phyloP scores from a whole-genome alignment of 2,888 invertebrate genomes.

The Agrochola macilenta region DNA sequence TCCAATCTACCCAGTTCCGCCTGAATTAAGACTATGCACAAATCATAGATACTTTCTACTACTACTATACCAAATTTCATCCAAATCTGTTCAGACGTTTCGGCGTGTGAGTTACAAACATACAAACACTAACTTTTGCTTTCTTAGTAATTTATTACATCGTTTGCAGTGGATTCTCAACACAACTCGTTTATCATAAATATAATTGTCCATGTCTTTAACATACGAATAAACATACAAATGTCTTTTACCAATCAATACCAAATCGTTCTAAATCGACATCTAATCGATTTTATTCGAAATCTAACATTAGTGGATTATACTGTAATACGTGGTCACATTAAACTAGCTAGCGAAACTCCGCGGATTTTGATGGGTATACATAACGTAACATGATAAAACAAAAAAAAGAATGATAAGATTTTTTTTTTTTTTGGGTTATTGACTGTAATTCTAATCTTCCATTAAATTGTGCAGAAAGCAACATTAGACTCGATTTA shows the following conservation, averaged over 20 bases:
- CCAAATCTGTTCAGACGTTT: slow-evolving; percentile 6
- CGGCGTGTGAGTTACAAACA: slow-evolving; percentile 8
- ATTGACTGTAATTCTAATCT: too few relatives aligned
- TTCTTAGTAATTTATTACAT: slow-evolving; percentile 20
- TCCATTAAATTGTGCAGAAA: too few relatives aligned
- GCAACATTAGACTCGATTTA: too few relatives aligned
- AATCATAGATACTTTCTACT: background rate
- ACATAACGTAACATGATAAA: too few relatives aligned
- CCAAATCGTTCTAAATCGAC: slow-evolving; percentile 32
- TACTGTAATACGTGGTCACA: slow-evolving; percentile 29
- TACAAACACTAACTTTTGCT: slow-evolving; percentile 8
- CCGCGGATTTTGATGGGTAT: background rate
- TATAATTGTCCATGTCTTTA: slow-evolving; percentile 46
- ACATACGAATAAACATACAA: slow-evolving; percentile 38
- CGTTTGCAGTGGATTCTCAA: slow-evolving; percentile 56
- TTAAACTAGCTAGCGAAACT: background rate
- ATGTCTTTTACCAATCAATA: slow-evolving; percentile 39
- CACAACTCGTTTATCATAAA: slow-evolving; percentile 29
- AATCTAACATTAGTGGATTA: slow-evolving; percentile 52
- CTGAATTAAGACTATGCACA: background rate
- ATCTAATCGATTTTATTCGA: slow-evolving; percentile 41
- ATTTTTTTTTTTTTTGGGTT: background rate
- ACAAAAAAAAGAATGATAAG: background rate
- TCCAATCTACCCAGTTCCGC: background rate
- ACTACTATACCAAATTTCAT: slow-evolving; percentile 27